Percentiles rank a stretch among this genome's conserved stretches.
Evolutionary conservation across 2,888 invertebrate genomes (phyloP).

Genomic region (Peribatodes rhomboidaria): DNA sequence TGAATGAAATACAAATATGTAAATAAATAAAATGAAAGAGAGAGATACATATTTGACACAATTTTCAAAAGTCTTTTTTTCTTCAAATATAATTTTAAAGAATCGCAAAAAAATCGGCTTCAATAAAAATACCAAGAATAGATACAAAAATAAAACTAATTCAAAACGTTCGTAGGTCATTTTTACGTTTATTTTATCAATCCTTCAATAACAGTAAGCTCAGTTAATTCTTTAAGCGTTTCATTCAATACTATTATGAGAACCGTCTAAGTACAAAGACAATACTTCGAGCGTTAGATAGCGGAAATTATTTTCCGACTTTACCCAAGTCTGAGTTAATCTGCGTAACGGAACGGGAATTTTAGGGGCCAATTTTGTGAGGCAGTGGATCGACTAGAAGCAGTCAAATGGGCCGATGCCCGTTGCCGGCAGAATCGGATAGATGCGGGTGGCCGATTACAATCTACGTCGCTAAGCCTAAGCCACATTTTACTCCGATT

Average conservation of each 20-base stretch:
- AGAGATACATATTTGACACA: too few relatives aligned
- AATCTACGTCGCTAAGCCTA: conserved; percentile 43
- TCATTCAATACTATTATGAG: conserved; percentile 22
- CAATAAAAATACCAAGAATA: too few relatives aligned
- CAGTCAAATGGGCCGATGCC: conserved; percentile 36
- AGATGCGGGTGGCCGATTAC: conserved; percentile 44
- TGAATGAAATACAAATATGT: too few relatives aligned
- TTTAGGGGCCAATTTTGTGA: conserved; percentile 46
- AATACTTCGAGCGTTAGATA: conserved; percentile 43
- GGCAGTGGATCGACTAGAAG: conserved; percentile 43
- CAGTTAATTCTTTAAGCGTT: conserved; percentile 24
- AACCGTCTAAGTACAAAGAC: conserved; percentile 37
- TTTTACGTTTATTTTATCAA: neutral
- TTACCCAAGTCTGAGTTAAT: conserved; percentile 46
- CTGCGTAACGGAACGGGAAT: conserved; percentile 45
- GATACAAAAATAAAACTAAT: neutral
- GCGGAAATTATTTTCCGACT: conserved; percentile 48
- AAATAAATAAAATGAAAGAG: too few relatives aligned
- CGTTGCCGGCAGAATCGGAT: conserved; percentile 26
- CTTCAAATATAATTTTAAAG: too few relatives aligned
- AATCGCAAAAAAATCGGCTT: too few relatives aligned
- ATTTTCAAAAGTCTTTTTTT: too few relatives aligned
- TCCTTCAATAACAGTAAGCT: conserved; percentile 8
- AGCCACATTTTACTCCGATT: conserved; percentile 38
- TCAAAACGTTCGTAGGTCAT: neutral